phyloP scores from a whole-genome alignment of 1,140 invertebrate species.

The Coelopa frigida region DNA sequence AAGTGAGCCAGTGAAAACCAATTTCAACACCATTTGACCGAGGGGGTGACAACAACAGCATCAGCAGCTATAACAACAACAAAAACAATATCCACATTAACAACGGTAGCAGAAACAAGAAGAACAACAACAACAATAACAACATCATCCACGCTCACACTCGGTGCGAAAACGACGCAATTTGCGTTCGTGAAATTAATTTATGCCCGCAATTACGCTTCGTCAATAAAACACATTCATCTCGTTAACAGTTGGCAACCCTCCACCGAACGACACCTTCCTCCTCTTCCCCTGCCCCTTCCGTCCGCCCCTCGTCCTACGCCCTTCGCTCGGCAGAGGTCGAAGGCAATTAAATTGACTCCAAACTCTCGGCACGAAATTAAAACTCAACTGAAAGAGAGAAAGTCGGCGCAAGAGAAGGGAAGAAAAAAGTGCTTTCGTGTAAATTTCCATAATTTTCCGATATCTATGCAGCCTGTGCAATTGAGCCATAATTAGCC shows the following conservation, averaged over 20 bases:
- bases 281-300: background rate
- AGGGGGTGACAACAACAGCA: background rate
- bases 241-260: constrained; percentile 4
- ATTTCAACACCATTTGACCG: background rate
- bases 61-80: background rate
- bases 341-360: too few species aligned
- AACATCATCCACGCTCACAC: background rate
- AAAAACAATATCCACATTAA: background rate
- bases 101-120: constrained; percentile 29
- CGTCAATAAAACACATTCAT: constrained; percentile 45
- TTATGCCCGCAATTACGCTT: constrained; percentile 44
- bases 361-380: too few species aligned
- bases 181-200: constrained; percentile 45
- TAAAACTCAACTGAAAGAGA: too few species aligned
- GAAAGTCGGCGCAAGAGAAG: too few species aligned
- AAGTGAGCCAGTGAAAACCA: too few species aligned
- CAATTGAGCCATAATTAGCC: constrained; percentile 45
- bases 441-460: constrained; percentile 45
- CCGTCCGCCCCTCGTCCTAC: background rate
- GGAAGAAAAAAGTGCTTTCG: too few species aligned
- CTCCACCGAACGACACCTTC: background rate
- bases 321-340: too few species aligned
- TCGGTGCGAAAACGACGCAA: constrained; percentile 38
- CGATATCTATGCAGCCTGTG: constrained; percentile 44
- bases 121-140: background rate